Evolutionary conservation across 2,113 vertebrate genomes (phyloP).

Genomic region (Herpailurus yagouaroundi): DNA sequence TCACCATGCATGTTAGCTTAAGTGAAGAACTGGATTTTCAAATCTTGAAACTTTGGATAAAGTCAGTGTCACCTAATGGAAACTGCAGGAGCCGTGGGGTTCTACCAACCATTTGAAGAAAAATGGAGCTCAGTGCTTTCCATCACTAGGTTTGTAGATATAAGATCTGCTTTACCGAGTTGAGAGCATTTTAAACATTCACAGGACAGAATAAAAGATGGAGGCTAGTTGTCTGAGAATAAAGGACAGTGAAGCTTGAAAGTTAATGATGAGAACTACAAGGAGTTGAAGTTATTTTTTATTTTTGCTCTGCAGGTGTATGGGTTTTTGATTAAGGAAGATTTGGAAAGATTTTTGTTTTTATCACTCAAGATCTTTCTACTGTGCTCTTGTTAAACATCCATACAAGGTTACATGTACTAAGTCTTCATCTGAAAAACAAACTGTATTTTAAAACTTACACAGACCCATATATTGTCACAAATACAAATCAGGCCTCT

Average conservation of each 20-base stretch:
- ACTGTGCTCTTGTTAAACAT: background rate
- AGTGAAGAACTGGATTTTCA: conserved; percentile 50
- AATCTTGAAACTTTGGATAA: background rate
- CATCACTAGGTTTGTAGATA: background rate
- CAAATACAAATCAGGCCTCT: background rate
- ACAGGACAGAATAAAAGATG: background rate
- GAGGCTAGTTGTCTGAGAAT: background rate
- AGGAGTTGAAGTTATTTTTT: background rate
- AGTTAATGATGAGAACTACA: background rate
- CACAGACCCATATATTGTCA: background rate
- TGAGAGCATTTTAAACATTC: background rate
- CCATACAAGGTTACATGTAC: background rate
- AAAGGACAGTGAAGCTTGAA: background rate
- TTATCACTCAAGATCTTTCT: background rate
- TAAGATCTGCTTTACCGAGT: conserved; percentile 17
- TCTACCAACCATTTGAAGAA: background rate
- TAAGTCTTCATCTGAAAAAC: conserved; percentile 14
- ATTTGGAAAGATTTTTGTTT: background rate
- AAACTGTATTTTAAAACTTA: background rate
- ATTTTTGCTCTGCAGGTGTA: background rate
- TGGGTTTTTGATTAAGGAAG: background rate
- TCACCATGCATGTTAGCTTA: background rate
- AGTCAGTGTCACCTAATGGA: conserved; percentile 1
- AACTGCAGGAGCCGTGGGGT: background rate
- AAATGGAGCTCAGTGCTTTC: background rate